Evolutionary conservation across 2,888 invertebrate species (phyloP), one percentile per base, ranked within the genome.

Genomic region (Criorhina ranunculi): DNA sequence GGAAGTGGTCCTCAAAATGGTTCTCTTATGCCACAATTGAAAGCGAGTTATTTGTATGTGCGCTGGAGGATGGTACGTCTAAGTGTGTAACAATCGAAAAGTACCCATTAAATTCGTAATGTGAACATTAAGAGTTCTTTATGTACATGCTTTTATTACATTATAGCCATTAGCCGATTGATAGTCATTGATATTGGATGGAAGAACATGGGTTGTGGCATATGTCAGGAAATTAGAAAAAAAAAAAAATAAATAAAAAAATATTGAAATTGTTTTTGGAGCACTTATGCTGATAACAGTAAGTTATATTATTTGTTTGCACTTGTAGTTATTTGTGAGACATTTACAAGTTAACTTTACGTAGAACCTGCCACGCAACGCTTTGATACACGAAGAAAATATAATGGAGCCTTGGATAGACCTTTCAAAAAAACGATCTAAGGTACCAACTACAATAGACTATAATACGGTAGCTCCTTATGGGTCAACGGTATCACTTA

Each of bases 131-230:
- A 33, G 35, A 17, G 29, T 53, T 15, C 17, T 53, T 59, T 60
- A 69, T 67, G 67, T 33, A 67, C 35, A 42, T 40, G 42, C 8
- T 67, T 35, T 77, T 69, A 69, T 77, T 53, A 44, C 44, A 53
- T 69, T 67, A 42, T 42, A 19, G 44, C 66, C 77, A 77, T 77
- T 77, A 77, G 67, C 4, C 67, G 67, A 77, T 77, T 77, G 44
- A 77, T 53, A 77, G 77, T 69, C 59, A 60, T 60, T 69, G 77
- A 77, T 76, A 67, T 40, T 11, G 29, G 57, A 29, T 31, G 37
- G 31, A 31, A 2, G 37, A 40, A 11, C n/a, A 37, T 33, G 66
- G 40, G 66, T n/a, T 57, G 49, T 66, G 76, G 42, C 59, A 59
- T 40, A 49, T 60, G 60, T 31, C 8, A n/a, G 17, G 8, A 12